Percentiles rank a stretch among this genome's conserved stretches.
Evolutionary conservation across 2,888 invertebrate genomes (phyloP).

Genomic region (Malthinus flaveolus): DNA sequence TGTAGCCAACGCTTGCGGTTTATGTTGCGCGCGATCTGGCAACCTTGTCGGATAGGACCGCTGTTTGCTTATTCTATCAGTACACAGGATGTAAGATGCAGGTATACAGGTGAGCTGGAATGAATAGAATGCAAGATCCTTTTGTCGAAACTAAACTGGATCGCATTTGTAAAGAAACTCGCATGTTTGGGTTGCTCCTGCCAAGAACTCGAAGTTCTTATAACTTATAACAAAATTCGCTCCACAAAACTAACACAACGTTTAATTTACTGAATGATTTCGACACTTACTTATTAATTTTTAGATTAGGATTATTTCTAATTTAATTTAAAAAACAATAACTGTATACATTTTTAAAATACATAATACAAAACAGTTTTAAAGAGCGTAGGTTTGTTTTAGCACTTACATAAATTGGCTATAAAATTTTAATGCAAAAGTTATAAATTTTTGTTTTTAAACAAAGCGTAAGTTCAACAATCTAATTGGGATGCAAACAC

Average conservation of each 20-base stretch:
- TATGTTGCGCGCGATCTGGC: conserved; percentile 15
- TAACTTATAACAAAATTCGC: not conserved
- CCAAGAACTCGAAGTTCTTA: conserved; percentile 6
- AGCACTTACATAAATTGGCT: no score
- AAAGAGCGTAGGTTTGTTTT: no score
- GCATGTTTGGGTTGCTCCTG: conserved; percentile 24
- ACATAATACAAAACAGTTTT: no score
- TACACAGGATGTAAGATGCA: conserved; percentile 53
- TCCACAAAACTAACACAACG: not conserved
- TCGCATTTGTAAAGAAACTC: conserved; percentile 35
- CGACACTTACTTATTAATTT: no score
- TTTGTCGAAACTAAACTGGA: conserved; percentile 49
- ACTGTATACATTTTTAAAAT: no score
- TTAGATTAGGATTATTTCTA: no score
- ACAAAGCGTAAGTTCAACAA: no score
- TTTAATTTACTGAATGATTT: not conserved
- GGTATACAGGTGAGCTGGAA: conserved; percentile 54
- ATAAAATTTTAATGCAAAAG: no score
- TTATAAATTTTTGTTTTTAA: no score
- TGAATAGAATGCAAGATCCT: conserved; percentile 54
- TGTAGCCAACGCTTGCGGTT: conserved; percentile 1
- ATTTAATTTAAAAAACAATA: no score
- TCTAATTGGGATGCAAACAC: no score
- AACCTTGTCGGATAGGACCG: conserved; percentile 26
- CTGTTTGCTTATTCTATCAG: conserved; percentile 38